Evolutionary conservation across 2,888 invertebrate genomes (phyloP).

Genomic region (Julus scandinavius): DNA sequence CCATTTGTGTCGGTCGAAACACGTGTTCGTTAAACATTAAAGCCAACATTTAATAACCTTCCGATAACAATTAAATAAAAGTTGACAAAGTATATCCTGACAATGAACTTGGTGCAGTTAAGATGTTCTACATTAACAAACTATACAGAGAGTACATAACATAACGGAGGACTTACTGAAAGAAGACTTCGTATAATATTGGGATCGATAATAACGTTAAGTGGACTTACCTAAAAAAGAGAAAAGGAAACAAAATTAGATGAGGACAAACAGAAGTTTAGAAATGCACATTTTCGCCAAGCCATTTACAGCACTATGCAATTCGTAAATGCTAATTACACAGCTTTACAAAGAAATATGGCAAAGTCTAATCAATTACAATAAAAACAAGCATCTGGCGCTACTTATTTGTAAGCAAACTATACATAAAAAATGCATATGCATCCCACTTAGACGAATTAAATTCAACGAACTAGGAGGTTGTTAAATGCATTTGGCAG

Average conservation of each 20-base stretch:
- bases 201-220: background rate
- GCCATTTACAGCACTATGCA: background rate
- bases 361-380: background rate
- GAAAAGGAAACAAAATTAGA: background rate
- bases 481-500: background rate
- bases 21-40: too few relatives aligned
- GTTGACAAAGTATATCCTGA: background rate
- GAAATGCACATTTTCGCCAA: background rate
- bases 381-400: too few relatives aligned
- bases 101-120: background rate
- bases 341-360: background rate
- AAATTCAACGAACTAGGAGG: background rate
- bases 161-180: background rate
- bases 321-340: too few relatives aligned
- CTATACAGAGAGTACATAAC: too few relatives aligned
- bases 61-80: background rate
- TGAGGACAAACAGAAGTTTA: background rate
- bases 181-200: background rate
- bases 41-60: too few relatives aligned
- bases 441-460: background rate
- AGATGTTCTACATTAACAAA: background rate
- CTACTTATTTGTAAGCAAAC: background rate
- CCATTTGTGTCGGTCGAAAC: too few relatives aligned
- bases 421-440: background rate
- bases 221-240: constrained; percentile 5